Evolutionary conservation across 2,113 vertebrate genomes (phyloP).

Genomic region (Agapornis roseicollis): DNA sequence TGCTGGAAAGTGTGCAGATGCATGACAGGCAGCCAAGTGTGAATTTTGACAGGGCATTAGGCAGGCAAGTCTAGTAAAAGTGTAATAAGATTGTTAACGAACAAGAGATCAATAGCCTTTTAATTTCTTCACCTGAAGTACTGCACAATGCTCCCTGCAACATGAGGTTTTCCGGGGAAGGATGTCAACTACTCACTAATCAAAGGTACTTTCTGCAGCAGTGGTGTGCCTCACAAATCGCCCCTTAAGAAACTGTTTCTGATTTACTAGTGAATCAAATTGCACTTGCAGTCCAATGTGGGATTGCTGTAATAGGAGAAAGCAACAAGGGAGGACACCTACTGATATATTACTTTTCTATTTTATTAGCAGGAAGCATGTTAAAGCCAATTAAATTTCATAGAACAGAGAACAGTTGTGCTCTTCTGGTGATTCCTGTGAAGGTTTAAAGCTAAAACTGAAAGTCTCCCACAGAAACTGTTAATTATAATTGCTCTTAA

Average conservation of each 20-base stretch:
- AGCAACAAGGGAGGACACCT: constrained; percentile 55
- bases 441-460: constrained; percentile 57
- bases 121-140: constrained; percentile 54
- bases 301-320: constrained; percentile 33
- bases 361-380: constrained; percentile 53
- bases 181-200: constrained; percentile 41
- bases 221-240: neutral
- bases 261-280: constrained; percentile 47
- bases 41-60: constrained; percentile 35
- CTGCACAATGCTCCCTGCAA: constrained; percentile 26
- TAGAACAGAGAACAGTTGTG: constrained; percentile 42
- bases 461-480: constrained; percentile 48
- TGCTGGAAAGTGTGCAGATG: neutral
- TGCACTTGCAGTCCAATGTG: neutral
- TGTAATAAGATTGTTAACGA: constrained; percentile 31
- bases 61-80: constrained; percentile 23
- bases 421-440: constrained; percentile 55
- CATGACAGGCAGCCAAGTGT: neutral
- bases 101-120: constrained; percentile 56
- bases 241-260: constrained; percentile 34
- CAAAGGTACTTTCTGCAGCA: constrained; percentile 47
- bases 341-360: constrained; percentile 56
- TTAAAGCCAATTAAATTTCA: constrained; percentile 67
- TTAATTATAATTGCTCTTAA: constrained; percentile 67
- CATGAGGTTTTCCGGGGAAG: neutral